phyloP scores from a whole-genome alignment of 2,113 vertebrate species.

The Nycticebus coucang region DNA sequence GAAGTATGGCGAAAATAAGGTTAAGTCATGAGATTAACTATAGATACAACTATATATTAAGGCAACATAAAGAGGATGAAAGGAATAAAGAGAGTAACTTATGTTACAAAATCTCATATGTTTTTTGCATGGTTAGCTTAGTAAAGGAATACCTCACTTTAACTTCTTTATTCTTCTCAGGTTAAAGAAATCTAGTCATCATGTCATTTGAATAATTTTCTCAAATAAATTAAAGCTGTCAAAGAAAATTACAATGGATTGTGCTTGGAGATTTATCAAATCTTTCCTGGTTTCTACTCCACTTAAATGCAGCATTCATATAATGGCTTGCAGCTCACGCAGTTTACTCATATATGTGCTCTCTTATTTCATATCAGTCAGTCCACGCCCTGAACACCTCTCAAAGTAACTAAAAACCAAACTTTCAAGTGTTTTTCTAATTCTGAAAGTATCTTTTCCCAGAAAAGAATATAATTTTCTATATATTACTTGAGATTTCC shows the following conservation, averaged over 20 bases:
- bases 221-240: conserved; percentile 20
- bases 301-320: background rate
- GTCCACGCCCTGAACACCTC: background rate
- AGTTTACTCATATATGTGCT: background rate
- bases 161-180: conserved; percentile 17
- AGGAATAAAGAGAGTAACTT: conserved; percentile 16
- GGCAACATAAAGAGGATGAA: background rate
- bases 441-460: background rate
- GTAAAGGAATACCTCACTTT: background rate
- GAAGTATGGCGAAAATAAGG: background rate
- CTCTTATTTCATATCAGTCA: background rate
- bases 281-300: background rate
- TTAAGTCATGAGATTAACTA: background rate
- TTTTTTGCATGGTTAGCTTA: background rate
- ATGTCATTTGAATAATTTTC: conserved; percentile 51
- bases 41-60: conserved; percentile 42
- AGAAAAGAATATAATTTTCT: conserved; percentile 67
- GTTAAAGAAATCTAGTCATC: conserved; percentile 16
- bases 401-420: conserved; percentile 45
- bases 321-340: background rate
- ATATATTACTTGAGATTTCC: conserved; percentile 70
- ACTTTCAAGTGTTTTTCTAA: conserved; percentile 25
- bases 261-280: background rate
- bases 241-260: conserved; percentile 15
- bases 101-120: background rate